Percentiles rank a stretch among this genome's conserved stretches.
Conservation (phyloP, 2,113 vertebrate genomes). For the Crotalus tigris region DNA sequence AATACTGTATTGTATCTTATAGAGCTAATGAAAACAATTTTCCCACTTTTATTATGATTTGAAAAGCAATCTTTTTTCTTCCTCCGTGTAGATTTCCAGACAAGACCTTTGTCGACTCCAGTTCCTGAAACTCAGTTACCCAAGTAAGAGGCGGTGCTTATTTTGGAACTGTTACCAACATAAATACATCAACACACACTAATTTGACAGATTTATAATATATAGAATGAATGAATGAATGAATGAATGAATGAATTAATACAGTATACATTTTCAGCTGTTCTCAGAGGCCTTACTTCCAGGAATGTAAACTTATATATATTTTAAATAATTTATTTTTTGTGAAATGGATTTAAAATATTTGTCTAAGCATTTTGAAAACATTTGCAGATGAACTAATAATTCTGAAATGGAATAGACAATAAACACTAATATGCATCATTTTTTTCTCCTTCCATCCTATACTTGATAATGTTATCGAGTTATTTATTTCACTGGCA, state of each 20-base stretch:
- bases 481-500: neutral
- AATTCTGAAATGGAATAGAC: neutral
- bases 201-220: neutral
- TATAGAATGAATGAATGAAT: neutral
- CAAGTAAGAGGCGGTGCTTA: slow-evolving; percentile 39
- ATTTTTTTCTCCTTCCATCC: neutral
- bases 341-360: neutral
- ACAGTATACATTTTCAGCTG: neutral
- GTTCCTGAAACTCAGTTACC: slow-evolving; percentile 22
- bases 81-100: slow-evolving; percentile 9
- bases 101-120: slow-evolving; percentile 2
- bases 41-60: slow-evolving; percentile 14
- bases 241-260: neutral
- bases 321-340: neutral
- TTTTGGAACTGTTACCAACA: neutral
- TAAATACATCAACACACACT: neutral
- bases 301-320: neutral
- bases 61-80: slow-evolving; percentile 37
- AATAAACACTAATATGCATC: neutral
- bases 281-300: neutral
- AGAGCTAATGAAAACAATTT: slow-evolving; percentile 9
- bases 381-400: neutral
- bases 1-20: neutral
- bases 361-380: neutral
- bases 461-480: neutral